A percentile compares a stretch with the other conserved stretches of the same genome.
These are phyloP conservation scores for Opisthocomus hoazin DNA, from an alignment of 2,113 vertebrate genomes.

Conservation along the genomic window DNA sequence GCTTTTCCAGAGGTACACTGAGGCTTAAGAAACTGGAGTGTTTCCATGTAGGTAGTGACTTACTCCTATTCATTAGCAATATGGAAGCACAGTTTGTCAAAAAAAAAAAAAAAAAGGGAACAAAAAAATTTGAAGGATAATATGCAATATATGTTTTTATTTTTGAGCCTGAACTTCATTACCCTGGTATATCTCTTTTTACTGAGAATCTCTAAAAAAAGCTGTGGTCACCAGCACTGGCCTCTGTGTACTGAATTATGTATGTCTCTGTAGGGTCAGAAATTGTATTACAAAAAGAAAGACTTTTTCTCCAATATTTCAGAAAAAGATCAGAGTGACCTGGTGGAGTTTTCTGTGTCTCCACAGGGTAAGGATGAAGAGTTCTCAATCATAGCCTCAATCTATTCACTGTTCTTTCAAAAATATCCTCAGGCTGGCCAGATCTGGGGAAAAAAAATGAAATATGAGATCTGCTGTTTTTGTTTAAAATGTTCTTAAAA, in stretches of 20 bases:
- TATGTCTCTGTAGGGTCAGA: background rate
- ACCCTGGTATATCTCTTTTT: background rate
- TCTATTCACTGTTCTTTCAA: background rate
- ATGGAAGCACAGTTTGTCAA: background rate
- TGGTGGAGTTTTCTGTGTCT: background rate
- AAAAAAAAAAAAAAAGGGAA: background rate
- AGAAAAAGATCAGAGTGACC: background rate
- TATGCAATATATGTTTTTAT: accelerated
- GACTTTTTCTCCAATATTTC: background rate
- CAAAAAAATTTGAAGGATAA: background rate
- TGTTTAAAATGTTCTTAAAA: background rate
- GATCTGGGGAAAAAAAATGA: background rate
- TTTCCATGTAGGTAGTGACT: background rate
- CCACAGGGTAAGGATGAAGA: background rate
- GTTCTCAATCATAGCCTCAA: background rate
- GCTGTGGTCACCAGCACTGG: background rate
- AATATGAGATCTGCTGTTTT: background rate
- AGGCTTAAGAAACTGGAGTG: background rate
- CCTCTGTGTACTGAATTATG: background rate
- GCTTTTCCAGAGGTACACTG: background rate
- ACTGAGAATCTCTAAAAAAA: background rate
- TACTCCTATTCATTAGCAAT: background rate
- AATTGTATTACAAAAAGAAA: background rate
- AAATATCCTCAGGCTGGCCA: background rate
- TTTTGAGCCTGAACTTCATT: background rate